Conservation (phyloP, 1,140 invertebrate species). For the Euwallacea similis region DNA sequence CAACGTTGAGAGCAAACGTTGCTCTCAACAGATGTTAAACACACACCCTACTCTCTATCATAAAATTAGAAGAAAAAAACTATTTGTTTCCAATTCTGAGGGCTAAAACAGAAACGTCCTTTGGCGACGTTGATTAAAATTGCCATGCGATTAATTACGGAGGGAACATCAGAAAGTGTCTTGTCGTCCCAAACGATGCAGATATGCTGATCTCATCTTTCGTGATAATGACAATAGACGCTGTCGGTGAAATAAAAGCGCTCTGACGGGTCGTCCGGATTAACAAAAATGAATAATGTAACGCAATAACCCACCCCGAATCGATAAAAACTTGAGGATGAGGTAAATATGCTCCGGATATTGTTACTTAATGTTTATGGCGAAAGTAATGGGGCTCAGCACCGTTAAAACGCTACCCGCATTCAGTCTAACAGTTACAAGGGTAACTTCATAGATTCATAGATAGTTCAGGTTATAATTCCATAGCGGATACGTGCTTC, state of each 20-base stretch:
- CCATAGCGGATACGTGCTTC: no score
- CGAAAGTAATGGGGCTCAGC: not conserved
- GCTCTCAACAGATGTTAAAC: no score
- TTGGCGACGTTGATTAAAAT: slow-evolving; percentile 14
- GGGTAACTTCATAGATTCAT: no score
- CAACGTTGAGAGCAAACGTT: no score
- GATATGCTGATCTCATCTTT: slow-evolving; percentile 37
- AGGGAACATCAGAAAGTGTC: slow-evolving; percentile 19
- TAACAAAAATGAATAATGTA: slow-evolving; percentile 38
- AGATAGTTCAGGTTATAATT: no score
- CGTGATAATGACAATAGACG: slow-evolving; percentile 33
- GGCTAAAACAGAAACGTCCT: not conserved
- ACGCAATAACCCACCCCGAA: slow-evolving; percentile 15
- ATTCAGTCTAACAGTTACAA: no score
- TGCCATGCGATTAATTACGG: slow-evolving; percentile 16
- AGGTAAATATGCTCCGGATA: slow-evolving; percentile 28
- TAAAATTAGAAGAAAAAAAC: no score
- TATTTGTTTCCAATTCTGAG: not conserved
- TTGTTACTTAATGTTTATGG: slow-evolving; percentile 23
- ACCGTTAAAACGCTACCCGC: no score
- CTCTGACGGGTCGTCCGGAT: slow-evolving; percentile 25
- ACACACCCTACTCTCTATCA: no score
- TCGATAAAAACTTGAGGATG: slow-evolving; percentile 36
- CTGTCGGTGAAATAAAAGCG: slow-evolving; percentile 31
- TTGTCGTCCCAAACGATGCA: slow-evolving; percentile 18